These are phyloP conservation scores for Phyto melanocephala DNA, from an alignment of 2,888 invertebrate species.

Conservation along the genomic window DNA sequence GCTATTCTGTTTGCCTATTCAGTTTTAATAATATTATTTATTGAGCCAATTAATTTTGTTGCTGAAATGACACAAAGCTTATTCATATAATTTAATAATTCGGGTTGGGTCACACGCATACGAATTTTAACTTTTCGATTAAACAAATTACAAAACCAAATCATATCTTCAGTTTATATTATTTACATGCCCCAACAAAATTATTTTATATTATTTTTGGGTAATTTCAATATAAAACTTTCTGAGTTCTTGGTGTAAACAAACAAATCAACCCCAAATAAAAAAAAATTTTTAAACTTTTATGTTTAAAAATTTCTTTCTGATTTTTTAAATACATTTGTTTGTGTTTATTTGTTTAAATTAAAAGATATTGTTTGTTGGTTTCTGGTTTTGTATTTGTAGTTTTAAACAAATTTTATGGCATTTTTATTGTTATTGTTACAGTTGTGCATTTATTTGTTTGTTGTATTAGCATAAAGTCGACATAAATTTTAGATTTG, in stretches of 20 bases:
- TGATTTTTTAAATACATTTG: constrained; percentile 5
- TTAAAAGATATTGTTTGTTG: constrained; percentile 8
- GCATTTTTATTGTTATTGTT: constrained; percentile 28
- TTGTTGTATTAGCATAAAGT: constrained; percentile 29
- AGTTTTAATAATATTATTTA: background rate
- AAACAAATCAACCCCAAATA: constrained; percentile 31
- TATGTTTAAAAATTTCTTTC: background rate
- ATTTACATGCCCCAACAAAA: too few species aligned
- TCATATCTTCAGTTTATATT: too few species aligned
- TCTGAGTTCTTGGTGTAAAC: constrained; percentile 14
- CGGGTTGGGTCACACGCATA: too few species aligned
- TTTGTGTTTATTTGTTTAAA: constrained; percentile 9
- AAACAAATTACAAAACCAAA: too few species aligned
- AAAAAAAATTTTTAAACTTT: background rate
- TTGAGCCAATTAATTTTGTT: background rate
- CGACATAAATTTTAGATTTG: constrained; percentile 61
- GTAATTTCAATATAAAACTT: too few species aligned
- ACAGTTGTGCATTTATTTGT: background rate
- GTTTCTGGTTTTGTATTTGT: background rate
- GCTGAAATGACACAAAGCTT: background rate
- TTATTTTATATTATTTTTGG: too few species aligned
- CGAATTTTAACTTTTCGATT: too few species aligned
- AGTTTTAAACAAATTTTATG: constrained; percentile 12
- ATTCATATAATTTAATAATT: too few species aligned
- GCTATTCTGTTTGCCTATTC: background rate